Evolutionary conservation across 1,140 invertebrate species (phyloP).

Genomic region (Agraylea sexmaculata): DNA sequence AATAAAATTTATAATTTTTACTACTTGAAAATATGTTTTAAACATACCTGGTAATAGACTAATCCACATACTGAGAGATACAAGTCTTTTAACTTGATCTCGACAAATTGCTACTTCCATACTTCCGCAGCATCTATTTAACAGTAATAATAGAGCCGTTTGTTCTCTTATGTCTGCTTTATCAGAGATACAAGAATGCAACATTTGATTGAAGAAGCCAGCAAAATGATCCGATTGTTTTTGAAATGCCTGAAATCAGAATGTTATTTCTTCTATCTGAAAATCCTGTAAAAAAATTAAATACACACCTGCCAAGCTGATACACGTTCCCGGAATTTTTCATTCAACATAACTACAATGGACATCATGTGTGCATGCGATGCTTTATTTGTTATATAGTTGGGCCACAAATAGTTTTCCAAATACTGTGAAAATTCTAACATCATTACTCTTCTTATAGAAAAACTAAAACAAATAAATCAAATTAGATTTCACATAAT

Average conservation of each 20-base stretch:
- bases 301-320: conserved; percentile 79
- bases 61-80: conserved; percentile 89
- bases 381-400: conserved; percentile 61
- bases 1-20: too few species aligned
- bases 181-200: conserved; percentile 52
- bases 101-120: conserved; percentile 91
- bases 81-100: conserved; percentile 82
- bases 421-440: conserved; percentile 95
- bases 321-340: conserved; percentile 94
- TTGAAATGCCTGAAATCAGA: conserved; percentile 56
- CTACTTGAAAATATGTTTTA: conserved; percentile 1
- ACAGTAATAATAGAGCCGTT: conserved; percentile 76
- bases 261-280: conserved; percentile 5
- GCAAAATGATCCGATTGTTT: conserved; percentile 71
- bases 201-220: conserved; percentile 76
- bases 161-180: conserved; percentile 61
- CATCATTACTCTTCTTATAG: conserved; percentile 83
- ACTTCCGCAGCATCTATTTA: conserved; percentile 95
- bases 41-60: conserved; percentile 69
- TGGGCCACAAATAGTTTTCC: conserved; percentile 96
- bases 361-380: conserved; percentile 81
- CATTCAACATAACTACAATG: conserved; percentile 95
- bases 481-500: conserved; percentile 4
- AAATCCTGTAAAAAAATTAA: conserved; percentile 6
- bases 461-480: conserved; percentile 49